Percentiles rank a stretch among this genome's conserved stretches.
Conservation (phyloP, 2,113 vertebrate genomes). For the Pygoscelis adeliae region DNA sequence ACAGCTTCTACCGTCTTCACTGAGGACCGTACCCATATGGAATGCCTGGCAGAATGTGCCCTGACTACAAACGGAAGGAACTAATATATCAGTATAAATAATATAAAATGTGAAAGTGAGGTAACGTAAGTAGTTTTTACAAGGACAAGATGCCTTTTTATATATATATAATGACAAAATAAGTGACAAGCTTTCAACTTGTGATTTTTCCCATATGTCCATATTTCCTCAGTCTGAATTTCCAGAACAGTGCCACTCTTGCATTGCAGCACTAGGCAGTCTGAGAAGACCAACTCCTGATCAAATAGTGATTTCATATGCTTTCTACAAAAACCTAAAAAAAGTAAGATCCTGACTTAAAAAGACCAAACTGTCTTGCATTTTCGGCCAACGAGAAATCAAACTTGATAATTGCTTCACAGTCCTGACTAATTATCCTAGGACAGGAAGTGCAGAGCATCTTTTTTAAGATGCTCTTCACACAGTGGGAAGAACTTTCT, state of each 20-base stretch:
- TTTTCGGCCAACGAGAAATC: neutral
- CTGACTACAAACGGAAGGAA: neutral
- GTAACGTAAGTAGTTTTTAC: neutral
- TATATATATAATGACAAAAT: neutral
- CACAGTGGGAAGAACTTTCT: neutral
- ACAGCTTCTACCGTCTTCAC: neutral
- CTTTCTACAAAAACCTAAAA: neutral
- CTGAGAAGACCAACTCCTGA: neutral
- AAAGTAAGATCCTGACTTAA: neutral
- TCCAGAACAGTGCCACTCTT: neutral
- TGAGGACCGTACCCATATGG: neutral
- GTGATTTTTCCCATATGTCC: neutral
- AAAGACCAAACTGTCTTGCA: neutral
- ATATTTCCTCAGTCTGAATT: neutral
- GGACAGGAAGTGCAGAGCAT: neutral
- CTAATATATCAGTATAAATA: neutral
- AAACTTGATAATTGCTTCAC: neutral
- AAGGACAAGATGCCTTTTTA: neutral
- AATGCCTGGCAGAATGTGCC: neutral
- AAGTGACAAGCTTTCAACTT: neutral
- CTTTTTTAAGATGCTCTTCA: neutral
- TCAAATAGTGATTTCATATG: neutral
- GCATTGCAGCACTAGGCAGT: neutral
- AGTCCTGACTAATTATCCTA: neutral
- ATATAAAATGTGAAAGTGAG: neutral